Percentiles rank a stretch among this genome's conserved stretches.
Conservation (phyloP, 2,888 invertebrate genomes). For the Drosophila aldrichi region DNA sequence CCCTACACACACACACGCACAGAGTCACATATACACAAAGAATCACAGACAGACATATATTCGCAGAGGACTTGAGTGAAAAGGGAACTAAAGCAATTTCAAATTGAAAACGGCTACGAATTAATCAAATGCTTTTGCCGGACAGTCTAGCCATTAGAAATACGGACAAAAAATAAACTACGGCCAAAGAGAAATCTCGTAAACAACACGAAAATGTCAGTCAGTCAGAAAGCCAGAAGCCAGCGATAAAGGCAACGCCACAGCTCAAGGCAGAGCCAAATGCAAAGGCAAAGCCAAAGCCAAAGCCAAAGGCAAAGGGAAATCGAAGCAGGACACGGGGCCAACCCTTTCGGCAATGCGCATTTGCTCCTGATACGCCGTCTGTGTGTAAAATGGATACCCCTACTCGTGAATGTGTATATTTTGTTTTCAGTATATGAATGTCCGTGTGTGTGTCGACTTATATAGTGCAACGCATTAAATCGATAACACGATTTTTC, state of each 20-base stretch:
- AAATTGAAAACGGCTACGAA: constrained; percentile 78
- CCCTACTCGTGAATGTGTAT: constrained; percentile 7
- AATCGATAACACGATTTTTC: constrained; percentile 82
- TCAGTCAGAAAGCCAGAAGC: constrained; percentile 63
- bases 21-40: background rate
- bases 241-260: constrained; percentile 56
- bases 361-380: constrained; percentile 9
- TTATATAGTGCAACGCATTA: constrained; percentile 62
- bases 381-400: constrained; percentile 17
- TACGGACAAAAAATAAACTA: constrained; percentile 20
- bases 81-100: constrained; percentile 69
- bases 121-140: constrained; percentile 74
- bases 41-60: constrained; percentile 2
- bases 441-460: constrained; percentile 10
- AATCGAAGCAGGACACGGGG: constrained; percentile 15
- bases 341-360: constrained; percentile 59
- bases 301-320: constrained; percentile 23
- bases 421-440: background rate
- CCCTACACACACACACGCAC: constrained; percentile 13
- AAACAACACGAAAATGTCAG: constrained; percentile 63
- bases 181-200: constrained; percentile 42
- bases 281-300: constrained; percentile 32
- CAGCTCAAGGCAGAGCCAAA: constrained; percentile 40
- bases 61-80: constrained; percentile 17
- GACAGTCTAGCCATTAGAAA: constrained; percentile 40